Evolutionary conservation across 1,140 invertebrate genomes (phyloP).

Genomic region (Lysiphlebus fabarum): DNA sequence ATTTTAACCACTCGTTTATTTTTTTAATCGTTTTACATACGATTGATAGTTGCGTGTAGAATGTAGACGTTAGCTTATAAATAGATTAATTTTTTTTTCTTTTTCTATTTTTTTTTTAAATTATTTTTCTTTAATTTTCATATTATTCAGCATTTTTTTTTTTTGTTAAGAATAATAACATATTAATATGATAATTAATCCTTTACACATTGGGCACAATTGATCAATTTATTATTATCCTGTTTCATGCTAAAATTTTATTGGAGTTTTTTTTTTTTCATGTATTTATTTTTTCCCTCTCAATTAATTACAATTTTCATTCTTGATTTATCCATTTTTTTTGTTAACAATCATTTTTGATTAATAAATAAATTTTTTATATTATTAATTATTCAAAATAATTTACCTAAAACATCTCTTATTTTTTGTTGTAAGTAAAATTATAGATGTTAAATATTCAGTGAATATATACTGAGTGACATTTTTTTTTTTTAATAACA

Average conservation of each 20-base stretch:
- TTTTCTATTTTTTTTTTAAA: slow-evolving; percentile 39
- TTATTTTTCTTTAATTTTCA: slow-evolving; percentile 16
- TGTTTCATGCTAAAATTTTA: neutral
- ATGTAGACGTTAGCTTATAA: slow-evolving; percentile 59
- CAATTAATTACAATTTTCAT: slow-evolving; percentile 11
- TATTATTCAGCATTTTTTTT: neutral
- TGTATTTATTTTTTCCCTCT: slow-evolving; percentile 9
- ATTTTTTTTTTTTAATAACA: slow-evolving; percentile 23
- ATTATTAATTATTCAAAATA: slow-evolving; percentile 14
- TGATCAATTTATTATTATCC: neutral
- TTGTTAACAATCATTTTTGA: neutral
- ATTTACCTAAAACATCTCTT: slow-evolving; percentile 9
- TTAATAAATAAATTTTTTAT: slow-evolving; percentile 15
- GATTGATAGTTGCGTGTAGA: slow-evolving; percentile 52
- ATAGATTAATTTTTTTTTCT: slow-evolving; percentile 52
- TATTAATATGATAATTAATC: slow-evolving; percentile 48
- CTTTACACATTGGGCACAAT: slow-evolving; percentile 40
- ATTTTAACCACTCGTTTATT: slow-evolving; percentile 54
- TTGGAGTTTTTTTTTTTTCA: neutral
- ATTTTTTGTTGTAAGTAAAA: slow-evolving; percentile 29
- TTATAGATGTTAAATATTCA: slow-evolving; percentile 34
- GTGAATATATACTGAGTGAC: slow-evolving; percentile 30
- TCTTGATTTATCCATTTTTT: neutral
- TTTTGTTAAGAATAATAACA: slow-evolving; percentile 42
- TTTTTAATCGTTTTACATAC: slow-evolving; percentile 48